Conservation (phyloP, 2,113 vertebrate genomes). For the Neomonachus schauinslandi region DNA sequence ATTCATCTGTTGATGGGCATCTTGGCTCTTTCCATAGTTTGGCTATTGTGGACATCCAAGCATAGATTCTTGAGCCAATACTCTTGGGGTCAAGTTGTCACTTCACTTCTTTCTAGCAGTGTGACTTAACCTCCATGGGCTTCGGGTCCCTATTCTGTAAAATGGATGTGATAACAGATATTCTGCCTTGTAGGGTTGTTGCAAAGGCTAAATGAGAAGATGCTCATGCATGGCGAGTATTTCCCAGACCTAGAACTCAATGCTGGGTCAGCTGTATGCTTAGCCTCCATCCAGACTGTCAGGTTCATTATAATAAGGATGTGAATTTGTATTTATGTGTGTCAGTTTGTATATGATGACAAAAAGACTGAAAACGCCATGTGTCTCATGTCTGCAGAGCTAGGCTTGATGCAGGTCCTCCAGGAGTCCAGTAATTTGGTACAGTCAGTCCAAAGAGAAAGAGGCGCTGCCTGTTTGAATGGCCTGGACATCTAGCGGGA, state of each 20-base stretch:
- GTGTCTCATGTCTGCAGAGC: neutral
- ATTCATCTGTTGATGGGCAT: too few species aligned
- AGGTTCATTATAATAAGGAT: neutral
- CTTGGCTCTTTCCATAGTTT: too few species aligned
- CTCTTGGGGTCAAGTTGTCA: neutral
- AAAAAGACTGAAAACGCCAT: neutral
- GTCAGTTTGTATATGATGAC: neutral
- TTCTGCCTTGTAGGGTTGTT: neutral
- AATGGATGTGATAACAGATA: neutral
- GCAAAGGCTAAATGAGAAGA: neutral
- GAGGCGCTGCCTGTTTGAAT: neutral
- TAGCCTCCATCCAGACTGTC: neutral
- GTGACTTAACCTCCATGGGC: neutral
- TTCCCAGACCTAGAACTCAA: neutral
- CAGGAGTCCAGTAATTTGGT: neutral
- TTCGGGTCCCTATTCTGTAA: neutral
- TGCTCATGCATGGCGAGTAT: neutral
- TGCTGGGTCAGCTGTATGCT: neutral
- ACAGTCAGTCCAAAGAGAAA: neutral
- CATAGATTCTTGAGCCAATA: neutral
- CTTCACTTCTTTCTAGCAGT: neutral
- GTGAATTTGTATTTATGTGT: neutral
- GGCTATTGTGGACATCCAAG: too few species aligned
- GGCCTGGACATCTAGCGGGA: neutral
- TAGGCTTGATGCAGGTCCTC: neutral